phyloP scores from a whole-genome alignment of 2,797 vertebrate genomes.

The Cryptoprocta ferox region DNA sequence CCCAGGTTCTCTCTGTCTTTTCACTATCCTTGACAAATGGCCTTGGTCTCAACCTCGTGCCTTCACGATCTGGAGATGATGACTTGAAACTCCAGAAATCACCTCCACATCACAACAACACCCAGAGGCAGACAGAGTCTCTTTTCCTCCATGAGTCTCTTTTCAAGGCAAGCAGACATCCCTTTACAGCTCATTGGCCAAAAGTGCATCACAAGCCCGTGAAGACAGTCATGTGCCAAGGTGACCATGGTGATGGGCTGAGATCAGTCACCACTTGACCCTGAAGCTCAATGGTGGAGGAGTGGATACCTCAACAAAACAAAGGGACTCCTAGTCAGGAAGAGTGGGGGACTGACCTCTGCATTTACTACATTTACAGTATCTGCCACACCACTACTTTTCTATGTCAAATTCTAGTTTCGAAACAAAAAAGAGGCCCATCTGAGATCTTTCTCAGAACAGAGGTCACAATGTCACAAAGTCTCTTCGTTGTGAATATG shows the following conservation, averaged over 20 bases:
- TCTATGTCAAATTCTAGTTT: background rate
- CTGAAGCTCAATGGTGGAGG: background rate
- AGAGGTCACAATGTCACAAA: background rate
- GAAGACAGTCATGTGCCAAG: background rate
- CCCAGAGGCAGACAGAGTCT: background rate
- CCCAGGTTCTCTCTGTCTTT: background rate
- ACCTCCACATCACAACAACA: background rate
- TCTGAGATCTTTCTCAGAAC: background rate
- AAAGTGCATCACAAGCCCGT: background rate
- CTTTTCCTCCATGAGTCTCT: background rate
- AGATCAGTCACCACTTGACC: background rate
- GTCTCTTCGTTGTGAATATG: background rate
- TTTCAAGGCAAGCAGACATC: background rate
- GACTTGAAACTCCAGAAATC: background rate
- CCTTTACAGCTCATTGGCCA: background rate
- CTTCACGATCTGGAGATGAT: background rate
- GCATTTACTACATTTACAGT: background rate
- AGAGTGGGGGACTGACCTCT: background rate
- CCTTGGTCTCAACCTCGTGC: background rate
- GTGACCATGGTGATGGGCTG: background rate
- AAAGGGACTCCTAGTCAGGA: background rate
- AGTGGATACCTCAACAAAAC: background rate
- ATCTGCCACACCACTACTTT: background rate
- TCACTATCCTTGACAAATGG: background rate
- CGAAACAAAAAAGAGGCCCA: background rate